Evolutionary conservation across 2,888 invertebrate genomes (phyloP).

Genomic region (Atethmia centrago): DNA sequence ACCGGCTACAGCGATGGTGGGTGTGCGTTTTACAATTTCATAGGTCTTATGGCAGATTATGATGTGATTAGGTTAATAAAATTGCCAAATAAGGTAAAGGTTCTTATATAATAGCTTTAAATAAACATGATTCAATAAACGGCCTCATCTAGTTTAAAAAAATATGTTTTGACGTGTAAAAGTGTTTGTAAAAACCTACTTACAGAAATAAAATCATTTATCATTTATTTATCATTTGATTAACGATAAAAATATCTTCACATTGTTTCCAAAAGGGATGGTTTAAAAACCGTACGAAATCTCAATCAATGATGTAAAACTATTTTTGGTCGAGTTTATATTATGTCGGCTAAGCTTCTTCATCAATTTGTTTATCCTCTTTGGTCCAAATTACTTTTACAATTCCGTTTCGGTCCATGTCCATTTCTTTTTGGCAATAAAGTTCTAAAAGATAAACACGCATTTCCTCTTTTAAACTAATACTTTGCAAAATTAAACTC

Average conservation of each 20-base stretch:
- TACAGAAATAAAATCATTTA: too few species aligned
- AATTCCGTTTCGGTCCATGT: constrained; percentile 10
- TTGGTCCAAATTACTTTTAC: constrained; percentile 22
- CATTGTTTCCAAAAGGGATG: neutral
- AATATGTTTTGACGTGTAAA: too few species aligned
- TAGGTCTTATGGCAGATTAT: constrained; percentile 7
- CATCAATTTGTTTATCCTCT: neutral
- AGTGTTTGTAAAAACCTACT: too few species aligned
- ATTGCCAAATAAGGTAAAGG: neutral
- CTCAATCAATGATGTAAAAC: neutral
- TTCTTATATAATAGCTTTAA: neutral
- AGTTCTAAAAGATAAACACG: constrained; percentile 11
- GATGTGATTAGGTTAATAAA: constrained; percentile 1
- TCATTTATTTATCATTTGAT: too few species aligned
- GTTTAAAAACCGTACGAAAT: neutral
- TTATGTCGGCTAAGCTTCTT: neutral
- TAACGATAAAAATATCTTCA: neutral
- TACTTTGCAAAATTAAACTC: neutral
- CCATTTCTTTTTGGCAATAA: constrained; percentile 7
- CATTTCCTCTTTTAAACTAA: neutral
- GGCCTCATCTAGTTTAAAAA: too few species aligned
- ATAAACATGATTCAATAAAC: neutral
- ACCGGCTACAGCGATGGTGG: constrained; percentile 33
- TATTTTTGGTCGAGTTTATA: neutral
- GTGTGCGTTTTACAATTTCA: constrained; percentile 26